Base-by-base conservation (phyloP, 1,140 invertebrate genomes). In the Battus philenor region DNA sequence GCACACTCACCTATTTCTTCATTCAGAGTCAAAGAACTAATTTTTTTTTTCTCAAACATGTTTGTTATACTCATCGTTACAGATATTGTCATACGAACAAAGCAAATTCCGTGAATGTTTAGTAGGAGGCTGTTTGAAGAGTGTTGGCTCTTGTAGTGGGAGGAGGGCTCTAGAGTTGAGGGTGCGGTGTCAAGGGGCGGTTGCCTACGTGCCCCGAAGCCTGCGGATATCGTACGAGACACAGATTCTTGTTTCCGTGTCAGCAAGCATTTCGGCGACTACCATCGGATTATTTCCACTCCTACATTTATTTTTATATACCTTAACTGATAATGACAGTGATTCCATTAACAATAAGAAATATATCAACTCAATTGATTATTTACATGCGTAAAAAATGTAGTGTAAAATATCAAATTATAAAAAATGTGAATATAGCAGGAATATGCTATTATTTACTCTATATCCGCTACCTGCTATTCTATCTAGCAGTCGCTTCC, bases 181-280 rank as follows among this genome's bases (percentile, higher is more conserved):
- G 56, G 50, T 45, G 55, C 44, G 47, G 47, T 63, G 60, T 63
- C 60, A 63, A 63, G 60, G 26, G 1, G 17, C 9, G 18, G 18
- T 6, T 6, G 48, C 33, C 44, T 50, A 51, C 52, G 52, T 49
- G 52, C 48, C 52, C 50, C 43, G 36, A 7, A 36, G 33, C 33
- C 47, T 34, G 45, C 47, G 50, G 45, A 50, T 31, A 47, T 45
- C 33, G 4, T 10, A 17, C 13, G 20, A 36, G 33, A 20, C 17
- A 12, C 9, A 29, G 26, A 29, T 10, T 29, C 26, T 6, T n/a
- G 33, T 36, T 18, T 36, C n/a, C 17, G 9, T 36, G 33, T 36
- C 33, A 36, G 15, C 12, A 10, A 36, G 33, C 8, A 18, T 34
- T 4, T 11, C 18, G 18, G 2, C n/a, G n/a, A n/a, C n/a, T n/a